Conservation (phyloP, 2,113 vertebrate species). For the Protomyctophum bolini region DNA sequence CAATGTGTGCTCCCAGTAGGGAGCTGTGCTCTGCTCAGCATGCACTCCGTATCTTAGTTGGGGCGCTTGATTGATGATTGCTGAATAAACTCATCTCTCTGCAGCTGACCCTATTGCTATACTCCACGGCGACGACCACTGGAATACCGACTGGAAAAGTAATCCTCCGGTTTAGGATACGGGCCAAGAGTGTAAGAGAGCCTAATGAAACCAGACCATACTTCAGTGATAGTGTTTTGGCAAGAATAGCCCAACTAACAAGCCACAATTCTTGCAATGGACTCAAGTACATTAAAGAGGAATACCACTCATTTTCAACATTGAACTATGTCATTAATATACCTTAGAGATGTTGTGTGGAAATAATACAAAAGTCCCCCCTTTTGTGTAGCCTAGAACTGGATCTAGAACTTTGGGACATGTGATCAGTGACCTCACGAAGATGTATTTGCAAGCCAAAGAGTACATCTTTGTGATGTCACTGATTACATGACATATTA, state of each 20-base stretch:
- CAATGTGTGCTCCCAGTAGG: conserved; percentile 43
- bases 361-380: too few species aligned
- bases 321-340: background rate
- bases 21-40: conserved; percentile 53
- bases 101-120: conserved; percentile 54
- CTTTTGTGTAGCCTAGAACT: too few species aligned
- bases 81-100: conserved; percentile 70
- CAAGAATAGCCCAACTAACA: background rate
- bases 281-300: too few species aligned
- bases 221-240: background rate
- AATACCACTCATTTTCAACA: background rate
- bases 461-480: too few species aligned
- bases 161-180: conserved; percentile 53
- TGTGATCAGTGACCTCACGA: too few species aligned
- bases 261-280: too few species aligned
- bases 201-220: background rate
- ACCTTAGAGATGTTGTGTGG: too few species aligned
- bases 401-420: too few species aligned
- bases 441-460: too few species aligned
- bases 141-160: conserved; percentile 45
- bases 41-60: conserved; percentile 52
- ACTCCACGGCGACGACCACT: conserved; percentile 61
- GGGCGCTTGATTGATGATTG: conserved; percentile 72
- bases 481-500: too few species aligned
- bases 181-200: conserved; percentile 12